Evolutionary conservation across 30 jellyfish, hydroid and myxozoan genomes (phyloP).

Genomic region (Cassiopea xamachana): DNA sequence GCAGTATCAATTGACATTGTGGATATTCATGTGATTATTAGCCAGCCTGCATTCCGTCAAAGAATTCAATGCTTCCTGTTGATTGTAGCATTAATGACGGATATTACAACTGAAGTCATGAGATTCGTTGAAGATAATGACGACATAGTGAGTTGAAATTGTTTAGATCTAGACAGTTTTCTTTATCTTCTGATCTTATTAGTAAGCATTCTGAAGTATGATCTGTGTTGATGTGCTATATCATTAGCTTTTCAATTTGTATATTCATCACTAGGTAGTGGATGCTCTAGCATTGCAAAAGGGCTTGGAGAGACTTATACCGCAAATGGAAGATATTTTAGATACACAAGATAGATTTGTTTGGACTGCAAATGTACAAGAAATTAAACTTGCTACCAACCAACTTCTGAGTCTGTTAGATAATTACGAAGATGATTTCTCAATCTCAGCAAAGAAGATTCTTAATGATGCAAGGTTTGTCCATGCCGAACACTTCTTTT

Average conservation of each 20-base stretch:
- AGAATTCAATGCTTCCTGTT: slow-evolving; percentile 34
- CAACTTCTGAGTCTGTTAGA: slow-evolving; percentile 30
- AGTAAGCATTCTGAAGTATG: too few relatives aligned
- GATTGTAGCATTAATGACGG: background rate
- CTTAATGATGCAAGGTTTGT: slow-evolving; percentile 25
- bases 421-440: background rate
- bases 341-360: slow-evolving; percentile 33
- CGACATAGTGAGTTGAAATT: slow-evolving; percentile 2
- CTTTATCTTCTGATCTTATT: background rate
- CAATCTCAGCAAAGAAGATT: background rate
- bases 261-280: slow-evolving; percentile 1
- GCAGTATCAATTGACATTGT: slow-evolving; percentile 17
- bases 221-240: too few relatives aligned
- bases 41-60: slow-evolving; percentile 32
- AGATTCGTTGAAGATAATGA: slow-evolving; percentile 17
- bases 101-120: background rate
- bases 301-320: slow-evolving; percentile 22
- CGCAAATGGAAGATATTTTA: slow-evolving; percentile 9
- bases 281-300: slow-evolving; percentile 47
- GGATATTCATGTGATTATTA: slow-evolving; percentile 30
- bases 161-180: background rate
- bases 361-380: slow-evolving; percentile 53
- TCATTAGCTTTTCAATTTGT: too few relatives aligned
- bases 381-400: slow-evolving; percentile 41
- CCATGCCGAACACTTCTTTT: background rate